Base-by-base conservation (phyloP, 2,888 invertebrate genomes). In the Cephus pulcher region DNA sequence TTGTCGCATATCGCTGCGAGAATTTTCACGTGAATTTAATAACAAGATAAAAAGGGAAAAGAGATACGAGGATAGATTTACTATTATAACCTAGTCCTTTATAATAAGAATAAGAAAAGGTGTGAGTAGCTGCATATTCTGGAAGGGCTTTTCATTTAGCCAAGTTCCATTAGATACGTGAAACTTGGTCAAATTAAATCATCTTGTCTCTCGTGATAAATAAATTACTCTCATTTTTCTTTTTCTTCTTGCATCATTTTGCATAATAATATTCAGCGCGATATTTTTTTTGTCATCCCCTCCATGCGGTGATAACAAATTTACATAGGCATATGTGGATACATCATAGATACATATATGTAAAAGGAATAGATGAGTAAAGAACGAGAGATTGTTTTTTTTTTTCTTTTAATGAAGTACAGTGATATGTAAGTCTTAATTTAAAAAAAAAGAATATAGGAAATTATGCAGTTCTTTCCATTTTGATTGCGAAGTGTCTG, bases 351-450 rank as follows among this genome's bases (percentile, higher is more conserved):
- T 40, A 9, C 40, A 56, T 56, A 56, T 56, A 56, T 23, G 15
- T 56, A 56, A 56, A 23, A 23, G 6, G 40, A 56, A 23, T 56
- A 56, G 40, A 56, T 56, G 40, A 23, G 40, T 23, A 23, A 56
- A 56, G 40, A 56, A 56, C 23, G 40, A 40, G 15, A 40, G 40
- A 23, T 23, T 56, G 15, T 23, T 74, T 81, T 79, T 76, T 76
- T 80, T 79, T 79, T 77, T 80, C 80, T 81, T 80, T 85, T 85
- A 34, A 71, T 81, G 78, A 86, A 86, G 83, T 88, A 83, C 85
- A 56, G 40, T 56, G 23, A 56, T 56, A 15, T 2, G 23, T 23
- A 23, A 56, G 23, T 56, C 0, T 56, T 56, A 56, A 56, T 56
- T 56, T 9, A 56, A 23, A 15, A 40, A 40, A 40, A 15, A 15